These are phyloP conservation scores for Coracias cyanogaster DNA, from an alignment of 2,797 vertebrate species.

Conservation along the genomic window DNA sequence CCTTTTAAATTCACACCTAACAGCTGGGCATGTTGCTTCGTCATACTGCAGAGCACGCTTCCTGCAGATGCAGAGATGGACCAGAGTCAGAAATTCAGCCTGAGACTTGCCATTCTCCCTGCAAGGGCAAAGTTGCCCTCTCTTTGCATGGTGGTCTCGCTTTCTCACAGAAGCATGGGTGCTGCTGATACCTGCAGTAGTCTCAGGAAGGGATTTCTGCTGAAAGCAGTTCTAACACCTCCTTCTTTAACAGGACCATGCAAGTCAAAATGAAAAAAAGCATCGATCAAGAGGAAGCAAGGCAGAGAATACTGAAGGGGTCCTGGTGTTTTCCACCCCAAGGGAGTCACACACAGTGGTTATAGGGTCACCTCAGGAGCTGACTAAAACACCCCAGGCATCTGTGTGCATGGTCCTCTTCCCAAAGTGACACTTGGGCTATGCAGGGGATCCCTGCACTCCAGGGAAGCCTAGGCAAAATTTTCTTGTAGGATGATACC, in stretches of 20 bases:
- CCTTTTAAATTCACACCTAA: neutral
- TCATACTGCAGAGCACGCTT: neutral
- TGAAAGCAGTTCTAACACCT: neutral
- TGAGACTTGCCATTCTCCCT: neutral
- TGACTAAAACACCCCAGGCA: neutral
- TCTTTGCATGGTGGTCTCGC: neutral
- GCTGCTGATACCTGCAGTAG: neutral
- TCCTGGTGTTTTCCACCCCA: rapidly evolving
- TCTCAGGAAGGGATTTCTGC: neutral
- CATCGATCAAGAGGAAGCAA: neutral
- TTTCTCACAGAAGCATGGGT: neutral
- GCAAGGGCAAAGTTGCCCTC: neutral
- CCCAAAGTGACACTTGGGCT: neutral
- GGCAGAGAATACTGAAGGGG: neutral
- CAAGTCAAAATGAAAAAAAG: constrained; percentile 6
- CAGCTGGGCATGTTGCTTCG: neutral
- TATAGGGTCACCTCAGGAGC: neutral
- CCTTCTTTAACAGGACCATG: neutral
- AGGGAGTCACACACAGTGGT: rapidly evolving
- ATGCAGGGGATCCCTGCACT: neutral
- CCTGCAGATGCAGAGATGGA: neutral
- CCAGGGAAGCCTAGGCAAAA: neutral
- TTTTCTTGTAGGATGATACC: neutral
- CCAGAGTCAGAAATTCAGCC: neutral
- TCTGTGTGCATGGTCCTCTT: neutral